Percentiles rank a stretch among this genome's conserved stretches.
Conservation (phyloP, 2,797 vertebrate species). For the Avahi laniger region DNA sequence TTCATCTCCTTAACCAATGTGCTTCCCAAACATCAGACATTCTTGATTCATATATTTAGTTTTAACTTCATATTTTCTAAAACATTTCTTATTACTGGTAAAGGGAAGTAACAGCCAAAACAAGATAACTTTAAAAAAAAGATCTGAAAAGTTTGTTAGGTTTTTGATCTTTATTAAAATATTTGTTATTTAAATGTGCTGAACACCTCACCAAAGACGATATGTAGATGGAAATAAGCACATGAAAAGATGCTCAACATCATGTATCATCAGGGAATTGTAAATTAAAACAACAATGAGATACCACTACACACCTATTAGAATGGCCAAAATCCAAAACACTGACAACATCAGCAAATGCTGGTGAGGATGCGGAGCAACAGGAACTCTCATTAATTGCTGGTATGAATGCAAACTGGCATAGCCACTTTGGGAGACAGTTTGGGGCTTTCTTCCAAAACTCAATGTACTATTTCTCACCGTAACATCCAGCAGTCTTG, state of each 20-base stretch:
- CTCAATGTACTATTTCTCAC: background rate
- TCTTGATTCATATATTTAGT: background rate
- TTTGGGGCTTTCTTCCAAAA: background rate
- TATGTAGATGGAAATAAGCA: background rate
- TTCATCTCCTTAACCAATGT: background rate
- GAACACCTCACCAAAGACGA: background rate
- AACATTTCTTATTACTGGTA: background rate
- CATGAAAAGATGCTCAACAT: background rate
- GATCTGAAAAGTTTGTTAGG: background rate
- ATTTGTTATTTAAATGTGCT: background rate
- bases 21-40: background rate
- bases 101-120: conserved; percentile 1
- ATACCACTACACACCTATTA: background rate
- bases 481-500: background rate
- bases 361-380: background rate
- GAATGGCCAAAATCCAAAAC: background rate
- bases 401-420: background rate
- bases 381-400: background rate
- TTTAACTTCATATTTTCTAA: conserved; percentile 20
- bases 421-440: background rate
- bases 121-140: background rate
- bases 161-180: conserved; percentile 1
- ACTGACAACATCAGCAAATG: background rate
- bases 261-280: background rate
- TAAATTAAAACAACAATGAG: background rate